Base-by-base conservation (phyloP, 2,888 invertebrate genomes). In the Melitaea athalia region DNA sequence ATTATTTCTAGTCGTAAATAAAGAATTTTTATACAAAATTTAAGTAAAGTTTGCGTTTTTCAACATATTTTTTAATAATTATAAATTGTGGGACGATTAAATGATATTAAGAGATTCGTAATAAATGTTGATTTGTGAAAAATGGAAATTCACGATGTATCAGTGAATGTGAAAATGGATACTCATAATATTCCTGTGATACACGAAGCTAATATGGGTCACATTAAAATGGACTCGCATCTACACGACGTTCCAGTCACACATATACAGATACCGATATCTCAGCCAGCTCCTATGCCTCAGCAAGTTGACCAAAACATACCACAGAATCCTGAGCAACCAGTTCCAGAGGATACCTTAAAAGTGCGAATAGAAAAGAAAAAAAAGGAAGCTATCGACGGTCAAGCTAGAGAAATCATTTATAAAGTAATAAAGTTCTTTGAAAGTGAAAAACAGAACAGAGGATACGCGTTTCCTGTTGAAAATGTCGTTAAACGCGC, bases 381-480 rank as follows among this genome's bases (percentile, higher is more conserved):
- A 72, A 92, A 91, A 74, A 92, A 91, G 33, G 92, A 92, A 74
- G 90, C 92, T 0, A 92, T 92, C 8, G 92, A 92, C 67, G 90
- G 91, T 0, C 92, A 92, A 76, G 92, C 92, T 11, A 83, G 91
- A 45, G 92, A 92, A 75, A 87, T 92, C 0, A 92, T 92, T 63
- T 92, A 84, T 73, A 88, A 89, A 79, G 92, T 92, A 17, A 91
- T 92, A 17, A 91, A 91, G 75, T 92, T 92, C 75, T 92, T 92
- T 74, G 92, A 92, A 73, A 91, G 91, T 68, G 92, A 92, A 82
- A 92, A 92, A 85, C 88, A 88, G 72, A 92, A 90, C 24, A 85
- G 91, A 74, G 91, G 91, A 50, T 92, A 92, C 70, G 86, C 91
- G 0, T 91, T 87, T 74, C 91, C 92, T 0, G 92, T 92, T 0